A percentile compares a stretch with the other conserved stretches of the same genome.
These are phyloP conservation scores for Aptenodytes forsteri DNA, from an alignment of 2,113 vertebrate genomes.

Conservation along the genomic window DNA sequence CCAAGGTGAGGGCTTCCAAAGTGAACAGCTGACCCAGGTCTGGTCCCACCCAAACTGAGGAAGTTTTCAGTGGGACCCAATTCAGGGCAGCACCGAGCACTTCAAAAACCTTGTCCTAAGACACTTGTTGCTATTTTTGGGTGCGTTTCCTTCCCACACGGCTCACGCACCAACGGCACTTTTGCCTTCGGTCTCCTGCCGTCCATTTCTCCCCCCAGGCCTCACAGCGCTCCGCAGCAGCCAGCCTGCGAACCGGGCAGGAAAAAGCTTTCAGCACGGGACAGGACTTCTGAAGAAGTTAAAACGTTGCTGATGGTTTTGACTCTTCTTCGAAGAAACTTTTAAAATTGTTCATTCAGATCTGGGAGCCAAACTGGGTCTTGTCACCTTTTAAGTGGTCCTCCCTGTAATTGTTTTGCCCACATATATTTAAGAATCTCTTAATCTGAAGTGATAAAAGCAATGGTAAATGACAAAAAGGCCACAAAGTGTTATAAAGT, in stretches of 20 bases:
- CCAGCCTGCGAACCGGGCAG: neutral
- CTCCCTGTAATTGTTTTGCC: neutral
- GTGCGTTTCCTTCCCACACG: neutral
- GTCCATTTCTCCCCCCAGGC: neutral
- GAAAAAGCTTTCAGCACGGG: neutral
- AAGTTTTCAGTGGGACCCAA: neutral
- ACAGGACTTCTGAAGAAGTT: neutral
- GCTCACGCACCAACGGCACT: neutral
- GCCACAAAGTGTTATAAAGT: neutral
- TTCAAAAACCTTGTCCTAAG: neutral
- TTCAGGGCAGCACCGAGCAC: neutral
- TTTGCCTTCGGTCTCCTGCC: no score
- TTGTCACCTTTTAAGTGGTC: neutral
- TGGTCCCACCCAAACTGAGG: neutral
- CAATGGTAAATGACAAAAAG: neutral
- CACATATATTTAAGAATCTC: neutral
- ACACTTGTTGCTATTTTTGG: neutral
- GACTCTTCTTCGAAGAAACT: neutral
- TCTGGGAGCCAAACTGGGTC: neutral
- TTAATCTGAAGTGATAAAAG: neutral
- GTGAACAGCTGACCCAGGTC: rapidly evolving
- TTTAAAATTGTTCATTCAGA: neutral
- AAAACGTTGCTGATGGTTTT: neutral
- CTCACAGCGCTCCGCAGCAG: neutral
- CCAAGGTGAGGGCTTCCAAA: neutral